Base-by-base conservation (phyloP, 2,113 vertebrate genomes). In the Coregonus clupeaformis region DNA sequence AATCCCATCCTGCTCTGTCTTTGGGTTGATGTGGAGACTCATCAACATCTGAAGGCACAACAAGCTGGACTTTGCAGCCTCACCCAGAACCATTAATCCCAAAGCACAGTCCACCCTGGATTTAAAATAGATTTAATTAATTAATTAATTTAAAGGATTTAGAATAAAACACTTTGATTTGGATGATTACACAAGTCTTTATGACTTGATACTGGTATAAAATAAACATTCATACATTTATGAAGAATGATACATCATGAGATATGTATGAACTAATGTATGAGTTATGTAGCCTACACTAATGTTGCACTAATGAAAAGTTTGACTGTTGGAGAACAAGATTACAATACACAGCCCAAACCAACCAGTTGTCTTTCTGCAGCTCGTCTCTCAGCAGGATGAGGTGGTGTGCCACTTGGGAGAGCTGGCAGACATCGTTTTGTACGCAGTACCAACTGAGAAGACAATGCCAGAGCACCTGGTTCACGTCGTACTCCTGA, bases 21-120 rank as follows among this genome's bases (percentile, higher is more conserved):
- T 63, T 25, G 45, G 22, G 22, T 71, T 32, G 14, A 52, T 32
- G 45, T 77, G 32, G 59, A 83, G 36, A 2, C 84, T 78, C 86
- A 87, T 85, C 77, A 94, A 87, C 52, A 79, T 59, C 72, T 85
- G 91, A 70, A 94, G 87, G 75, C 87, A 90, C 25, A 77, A 60
- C 49, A 88, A 82, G 63, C 84, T 91, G 71, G 83, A 84, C 85
- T 90, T 93, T 69, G 85, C 80, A 72, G 87, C 77, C 60, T 90
- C 84, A 65, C 88, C 87, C 73, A 94, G 81, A 29, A 92, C 42
- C 73, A 91, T 24, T 36, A 93, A 80, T 79, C 78, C 65, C 77
- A 90, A 22, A 2, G 32, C 16, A 82, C 85, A 90, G 84, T 91
- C 82, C 70, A 91, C 73, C 79, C 85, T 91, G 30, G 36, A 13